Conservation (phyloP, 2,797 vertebrate genomes). For the Sebastes iracundus region DNA sequence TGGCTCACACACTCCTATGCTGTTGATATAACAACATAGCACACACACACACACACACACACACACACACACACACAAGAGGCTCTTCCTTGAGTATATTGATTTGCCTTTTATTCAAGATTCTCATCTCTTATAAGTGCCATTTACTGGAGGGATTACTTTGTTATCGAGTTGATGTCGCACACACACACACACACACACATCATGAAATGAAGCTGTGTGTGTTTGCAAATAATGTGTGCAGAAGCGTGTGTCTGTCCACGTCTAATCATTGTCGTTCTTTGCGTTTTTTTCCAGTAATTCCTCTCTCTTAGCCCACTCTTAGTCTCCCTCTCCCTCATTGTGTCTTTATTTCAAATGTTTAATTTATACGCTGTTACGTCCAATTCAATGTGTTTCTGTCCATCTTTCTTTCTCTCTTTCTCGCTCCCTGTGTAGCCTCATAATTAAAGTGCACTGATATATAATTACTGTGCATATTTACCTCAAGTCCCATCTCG, state of each 20-base stretch:
- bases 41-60: neutral
- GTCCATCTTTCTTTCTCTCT: conserved; percentile 43
- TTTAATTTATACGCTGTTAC: conserved; percentile 60
- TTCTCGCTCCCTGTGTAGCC: conserved; percentile 52
- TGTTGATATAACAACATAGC: too few species aligned
- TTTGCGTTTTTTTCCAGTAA: conserved; percentile 4
- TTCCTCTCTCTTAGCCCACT: conserved; percentile 43
- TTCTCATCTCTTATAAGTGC: conserved; percentile 33
- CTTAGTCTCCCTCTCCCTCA: conserved; percentile 26
- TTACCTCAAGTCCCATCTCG: conserved; percentile 83
- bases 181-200: neutral
- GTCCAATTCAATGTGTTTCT: conserved; percentile 53
- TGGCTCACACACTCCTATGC: neutral
- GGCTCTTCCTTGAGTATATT: conserved; percentile 46
- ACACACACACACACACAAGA: neutral
- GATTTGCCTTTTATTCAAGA: conserved; percentile 57
- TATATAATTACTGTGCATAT: conserved; percentile 98
- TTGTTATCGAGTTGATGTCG: conserved; percentile 25
- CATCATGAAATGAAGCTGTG: neutral
- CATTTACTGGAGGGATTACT: conserved; percentile 25
- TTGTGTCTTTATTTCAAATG: conserved; percentile 70
- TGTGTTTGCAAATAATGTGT: conserved; percentile 14
- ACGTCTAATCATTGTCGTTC: conserved; percentile 9
- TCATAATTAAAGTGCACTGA: conserved; percentile 95
- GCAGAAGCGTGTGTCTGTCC: neutral